A percentile compares a stretch with the other conserved stretches of the same genome.
These are phyloP conservation scores for Apis dorsata DNA, from an alignment of 1,140 invertebrate genomes.

Conservation along the genomic window DNA sequence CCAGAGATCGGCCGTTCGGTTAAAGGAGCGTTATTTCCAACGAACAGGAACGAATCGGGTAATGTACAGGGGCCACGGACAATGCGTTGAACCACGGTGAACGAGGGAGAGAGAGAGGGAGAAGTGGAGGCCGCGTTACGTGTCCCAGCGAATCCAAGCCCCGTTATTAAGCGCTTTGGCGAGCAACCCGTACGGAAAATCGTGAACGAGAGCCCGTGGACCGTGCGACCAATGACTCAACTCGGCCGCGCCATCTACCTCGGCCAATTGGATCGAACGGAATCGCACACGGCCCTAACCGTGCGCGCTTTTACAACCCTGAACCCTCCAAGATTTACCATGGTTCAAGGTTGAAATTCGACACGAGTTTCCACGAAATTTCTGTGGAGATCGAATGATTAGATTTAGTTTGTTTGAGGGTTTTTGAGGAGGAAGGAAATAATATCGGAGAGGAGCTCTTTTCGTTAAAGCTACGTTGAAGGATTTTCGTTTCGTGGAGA, in stretches of 20 bases:
- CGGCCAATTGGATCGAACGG: neutral
- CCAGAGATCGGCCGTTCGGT: slow-evolving; percentile 24
- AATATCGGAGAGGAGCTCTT: too few species aligned
- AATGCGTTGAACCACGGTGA: slow-evolving; percentile 25
- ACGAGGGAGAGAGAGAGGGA: neutral
- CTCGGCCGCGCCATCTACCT: too few species aligned
- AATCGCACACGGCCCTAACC: neutral
- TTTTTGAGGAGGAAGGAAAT: too few species aligned
- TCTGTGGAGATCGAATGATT: too few species aligned
- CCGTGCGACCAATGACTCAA: slow-evolving; percentile 2
- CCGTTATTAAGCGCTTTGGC: slow-evolving; percentile 4
- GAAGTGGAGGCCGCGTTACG: neutral
- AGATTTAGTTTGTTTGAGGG: too few species aligned
- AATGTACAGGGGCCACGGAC: slow-evolving; percentile 48
- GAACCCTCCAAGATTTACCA: neutral
- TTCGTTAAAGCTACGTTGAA: too few species aligned
- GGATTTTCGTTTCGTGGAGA: too few species aligned
- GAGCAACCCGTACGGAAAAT: slow-evolving; percentile 28
- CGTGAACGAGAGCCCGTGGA: neutral
- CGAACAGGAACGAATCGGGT: slow-evolving; percentile 60
- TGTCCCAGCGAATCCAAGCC: neutral
- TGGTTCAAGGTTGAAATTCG: neutral
- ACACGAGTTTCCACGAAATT: too few species aligned
- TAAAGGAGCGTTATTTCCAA: slow-evolving; percentile 44
- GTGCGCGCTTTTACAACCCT: neutral